Evolutionary conservation across 2,797 vertebrate species (phyloP).

Genomic region (Harpagifer antarcticus): DNA sequence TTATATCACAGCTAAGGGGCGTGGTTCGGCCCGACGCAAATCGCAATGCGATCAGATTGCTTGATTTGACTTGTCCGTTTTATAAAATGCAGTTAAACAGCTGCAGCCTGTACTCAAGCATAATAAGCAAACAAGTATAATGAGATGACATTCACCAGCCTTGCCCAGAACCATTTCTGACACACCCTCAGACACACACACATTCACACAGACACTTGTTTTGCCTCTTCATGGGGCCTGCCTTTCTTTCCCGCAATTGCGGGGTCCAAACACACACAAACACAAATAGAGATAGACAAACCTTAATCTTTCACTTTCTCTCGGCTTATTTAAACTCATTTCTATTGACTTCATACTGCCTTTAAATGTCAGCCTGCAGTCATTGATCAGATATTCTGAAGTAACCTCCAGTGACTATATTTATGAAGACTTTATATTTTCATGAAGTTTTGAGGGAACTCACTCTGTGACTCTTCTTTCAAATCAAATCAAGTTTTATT

Average conservation of each 20-base stretch:
- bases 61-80: too few relatives aligned
- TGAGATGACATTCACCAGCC: constrained; percentile 38
- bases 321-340: background rate
- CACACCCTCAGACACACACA: background rate
- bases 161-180: background rate
- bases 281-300: background rate
- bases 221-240: too few relatives aligned
- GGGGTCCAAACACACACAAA: too few relatives aligned
- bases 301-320: background rate
- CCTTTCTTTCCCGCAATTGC: too few relatives aligned
- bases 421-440: background rate
- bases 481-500: too few relatives aligned
- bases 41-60: too few relatives aligned
- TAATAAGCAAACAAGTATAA: constrained; percentile 5
- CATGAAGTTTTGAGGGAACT: constrained; percentile 2
- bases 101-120: background rate
- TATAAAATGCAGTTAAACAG: constrained; percentile 9
- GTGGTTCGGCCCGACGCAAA: too few relatives aligned
- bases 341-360: background rate
- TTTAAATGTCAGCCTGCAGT: background rate
- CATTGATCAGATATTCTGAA: constrained; percentile 2
- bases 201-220: background rate
- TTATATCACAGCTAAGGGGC: too few relatives aligned
- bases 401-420: background rate
- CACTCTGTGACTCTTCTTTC: constrained; percentile 6